These are phyloP conservation scores for Lates calcarifer DNA, from an alignment of 2,113 vertebrate genomes.

Conservation along the genomic window DNA sequence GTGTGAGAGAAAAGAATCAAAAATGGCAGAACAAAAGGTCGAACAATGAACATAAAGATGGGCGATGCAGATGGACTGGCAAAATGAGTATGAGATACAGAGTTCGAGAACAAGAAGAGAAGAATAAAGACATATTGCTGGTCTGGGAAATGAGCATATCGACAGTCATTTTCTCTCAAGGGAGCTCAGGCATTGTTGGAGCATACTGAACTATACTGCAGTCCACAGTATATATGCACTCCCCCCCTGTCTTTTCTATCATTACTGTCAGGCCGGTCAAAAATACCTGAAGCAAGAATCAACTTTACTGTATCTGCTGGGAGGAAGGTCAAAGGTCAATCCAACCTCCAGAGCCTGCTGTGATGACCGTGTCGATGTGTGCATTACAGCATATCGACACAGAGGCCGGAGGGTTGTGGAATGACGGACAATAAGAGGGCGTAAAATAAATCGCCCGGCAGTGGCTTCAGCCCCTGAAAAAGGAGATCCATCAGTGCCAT, in stretches of 20 bases:
- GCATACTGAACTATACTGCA: conserved; percentile 5
- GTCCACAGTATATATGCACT: not conserved
- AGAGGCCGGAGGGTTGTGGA: conserved; percentile 22
- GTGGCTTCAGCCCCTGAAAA: not conserved
- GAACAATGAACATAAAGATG: not conserved
- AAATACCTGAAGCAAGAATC: conserved; percentile 50
- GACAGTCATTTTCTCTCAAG: conserved; percentile 19
- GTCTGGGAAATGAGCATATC: not conserved
- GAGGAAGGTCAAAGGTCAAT: conserved; percentile 51
- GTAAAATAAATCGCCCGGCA: conserved; percentile 17
- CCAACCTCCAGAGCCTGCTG: conserved; percentile 19
- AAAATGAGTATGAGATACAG: not conserved
- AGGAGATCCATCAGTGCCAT: conserved; percentile 20
- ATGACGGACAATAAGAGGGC: conserved; percentile 11
- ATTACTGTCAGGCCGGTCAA: conserved; percentile 15
- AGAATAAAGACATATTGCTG: conserved; percentile 2
- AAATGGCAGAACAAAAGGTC: not conserved
- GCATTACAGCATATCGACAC: conserved; percentile 36
- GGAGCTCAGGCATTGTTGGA: conserved; percentile 7
- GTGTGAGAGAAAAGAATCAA: conserved; percentile 9
- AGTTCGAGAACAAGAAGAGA: conserved; percentile 7
- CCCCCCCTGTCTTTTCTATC: conserved; percentile 8
- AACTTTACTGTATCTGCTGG: conserved; percentile 32
- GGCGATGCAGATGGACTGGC: not conserved
- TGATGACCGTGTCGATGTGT: conserved; percentile 7